Conservation (phyloP, 2,888 invertebrate genomes). For the Hypolimnas misippus region DNA sequence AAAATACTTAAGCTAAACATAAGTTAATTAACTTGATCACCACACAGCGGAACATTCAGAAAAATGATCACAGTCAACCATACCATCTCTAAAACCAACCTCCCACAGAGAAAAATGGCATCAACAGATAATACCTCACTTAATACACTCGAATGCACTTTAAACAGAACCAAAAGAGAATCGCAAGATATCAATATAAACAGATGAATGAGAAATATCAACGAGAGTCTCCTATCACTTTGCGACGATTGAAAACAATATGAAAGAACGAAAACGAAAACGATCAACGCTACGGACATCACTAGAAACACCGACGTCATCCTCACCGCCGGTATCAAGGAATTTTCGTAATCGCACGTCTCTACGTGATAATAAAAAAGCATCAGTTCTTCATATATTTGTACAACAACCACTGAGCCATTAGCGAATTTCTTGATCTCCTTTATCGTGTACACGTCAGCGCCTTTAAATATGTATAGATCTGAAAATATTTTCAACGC, state of each 20-base stretch:
- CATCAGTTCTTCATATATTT: conserved; percentile 30
- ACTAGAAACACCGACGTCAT: conserved; percentile 35
- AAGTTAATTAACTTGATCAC: neutral
- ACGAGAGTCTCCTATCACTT: conserved; percentile 17
- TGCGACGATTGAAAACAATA: conserved; percentile 17
- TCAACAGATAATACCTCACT: neutral
- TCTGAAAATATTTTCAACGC: conserved; percentile 39
- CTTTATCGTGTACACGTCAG: conserved; percentile 28
- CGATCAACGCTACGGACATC: conserved; percentile 19
- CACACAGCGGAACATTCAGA: conserved; percentile 10
- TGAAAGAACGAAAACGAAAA: conserved; percentile 24
- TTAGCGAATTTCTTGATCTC: conserved; percentile 27
- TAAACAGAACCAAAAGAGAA: conserved; percentile 18
- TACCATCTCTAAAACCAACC: conserved; percentile 27
- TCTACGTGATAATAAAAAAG: neutral
- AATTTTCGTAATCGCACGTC: neutral
- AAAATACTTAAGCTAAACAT: neutral
- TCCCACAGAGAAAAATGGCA: conserved; percentile 6
- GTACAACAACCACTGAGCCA: conserved; percentile 23
- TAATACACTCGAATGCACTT: conserved; percentile 2
- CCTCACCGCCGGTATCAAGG: conserved; percentile 23
- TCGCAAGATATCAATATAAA: conserved; percentile 30
- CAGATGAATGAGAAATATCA: conserved; percentile 30
- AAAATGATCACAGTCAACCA: conserved; percentile 21
- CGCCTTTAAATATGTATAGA: conserved; percentile 36